Evolutionary conservation across 1,140 invertebrate genomes (phyloP).

Genomic region (Diachasmimorpha longicaudata): DNA sequence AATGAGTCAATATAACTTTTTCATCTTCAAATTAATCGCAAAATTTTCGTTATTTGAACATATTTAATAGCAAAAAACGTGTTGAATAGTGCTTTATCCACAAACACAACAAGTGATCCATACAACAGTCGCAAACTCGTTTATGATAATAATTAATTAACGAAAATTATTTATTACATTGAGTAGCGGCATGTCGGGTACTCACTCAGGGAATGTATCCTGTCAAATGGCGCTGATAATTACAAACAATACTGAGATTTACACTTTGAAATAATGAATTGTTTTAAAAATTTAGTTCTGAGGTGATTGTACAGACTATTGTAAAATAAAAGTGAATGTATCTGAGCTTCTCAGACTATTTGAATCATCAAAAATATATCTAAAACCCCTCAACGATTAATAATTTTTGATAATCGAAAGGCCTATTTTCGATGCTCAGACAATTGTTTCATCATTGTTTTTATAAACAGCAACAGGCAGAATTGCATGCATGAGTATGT

Average conservation of each 20-base stretch:
- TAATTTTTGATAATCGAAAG: too few species aligned
- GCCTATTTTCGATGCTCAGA: not conserved
- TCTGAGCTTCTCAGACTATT: too few species aligned
- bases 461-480: conserved; percentile 30
- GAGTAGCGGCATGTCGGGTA: conserved; percentile 62
- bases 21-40: conserved; percentile 18
- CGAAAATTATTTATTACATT: conserved; percentile 58
- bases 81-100: conserved; percentile 35
- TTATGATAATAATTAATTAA: conserved; percentile 48
- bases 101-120: conserved; percentile 53
- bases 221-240: conserved; percentile 64
- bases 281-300: conserved; percentile 29
- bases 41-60: not conserved
- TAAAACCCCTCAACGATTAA: too few species aligned
- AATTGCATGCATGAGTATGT: conserved; percentile 10
- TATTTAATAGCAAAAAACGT: not conserved
- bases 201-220: conserved; percentile 63
- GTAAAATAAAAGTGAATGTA: too few species aligned
- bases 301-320: not conserved
- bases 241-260: conserved; percentile 63
- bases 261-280: conserved; percentile 61
- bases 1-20: not conserved
- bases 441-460: conserved; percentile 23
- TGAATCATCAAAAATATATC: too few species aligned
- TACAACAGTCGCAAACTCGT: conserved; percentile 47